Base-by-base conservation (phyloP, 1,140 invertebrate genomes). In the Tetranychus cinnabarinus region DNA sequence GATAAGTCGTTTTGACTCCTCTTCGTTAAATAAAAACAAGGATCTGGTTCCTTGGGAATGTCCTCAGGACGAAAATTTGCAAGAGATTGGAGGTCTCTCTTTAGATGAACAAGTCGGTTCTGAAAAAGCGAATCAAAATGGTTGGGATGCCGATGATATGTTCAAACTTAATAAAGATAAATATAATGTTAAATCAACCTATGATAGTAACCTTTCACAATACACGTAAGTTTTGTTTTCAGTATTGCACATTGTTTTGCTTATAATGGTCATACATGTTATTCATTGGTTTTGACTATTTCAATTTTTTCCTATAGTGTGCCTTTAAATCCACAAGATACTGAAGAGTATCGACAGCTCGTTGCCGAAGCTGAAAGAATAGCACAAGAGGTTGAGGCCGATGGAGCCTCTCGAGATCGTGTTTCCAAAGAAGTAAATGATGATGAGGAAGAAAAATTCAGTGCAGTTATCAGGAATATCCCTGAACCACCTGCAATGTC, bases 101-200 rank as follows among this genome's bases (percentile, higher is more conserved):
- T 1, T 31, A 13, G 50, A 55, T 46, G 64, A 63, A n/a, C 34
- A 36, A 37, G 42, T 15, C 36, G 15, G n/a, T 45, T 37, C 3
- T 23, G 56, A 54, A 13, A 52, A 61, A 59, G 66, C 59, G 62
- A 59, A 33, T 60, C 69, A 72, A 34, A 67, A 92, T 77, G 90
- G 90, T 61, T 95, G 90, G 90, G 86, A 90, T 77, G 82, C 82
- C 0, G 81, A 86, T 71, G 89, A 95, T 64, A 95, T 95, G 90
- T 95, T 95, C 73, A 77, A 81, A 58, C 88, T 83, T 70, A 93
- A 95, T 75, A 87, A 89, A 72, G 81, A 85, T 74, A 73, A 83
- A 59, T 92, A 90, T 72, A 86, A 88, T 61, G 85, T 93, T 10
- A 81, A 81, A 66, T 85, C 86, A 62, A 86, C 84, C 6, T 93